phyloP scores from a whole-genome alignment of 2,888 invertebrate species.

The Spisula solida region DNA sequence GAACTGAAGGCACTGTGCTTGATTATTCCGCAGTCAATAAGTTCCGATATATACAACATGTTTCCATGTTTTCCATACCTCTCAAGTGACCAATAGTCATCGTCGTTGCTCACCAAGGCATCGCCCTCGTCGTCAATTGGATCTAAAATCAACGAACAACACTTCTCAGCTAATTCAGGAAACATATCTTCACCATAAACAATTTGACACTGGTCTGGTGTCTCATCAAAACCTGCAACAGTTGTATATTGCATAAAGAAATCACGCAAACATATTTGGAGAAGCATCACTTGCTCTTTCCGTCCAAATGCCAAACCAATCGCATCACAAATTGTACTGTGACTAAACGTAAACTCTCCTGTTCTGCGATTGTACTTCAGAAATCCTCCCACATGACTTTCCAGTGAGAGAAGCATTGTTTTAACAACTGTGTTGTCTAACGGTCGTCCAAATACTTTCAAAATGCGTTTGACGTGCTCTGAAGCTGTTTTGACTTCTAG shows the following conservation, averaged over 20 bases:
- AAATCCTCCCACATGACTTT: constrained; percentile 36
- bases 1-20: constrained; percentile 38
- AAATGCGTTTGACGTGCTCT: constrained; percentile 28
- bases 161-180: neutral
- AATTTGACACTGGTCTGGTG: neutral
- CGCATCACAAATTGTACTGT: constrained; percentile 54
- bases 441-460: constrained; percentile 35
- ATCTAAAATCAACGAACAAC: neutral
- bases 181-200: neutral
- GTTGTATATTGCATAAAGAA: constrained; percentile 42
- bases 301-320: constrained; percentile 51
- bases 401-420: constrained; percentile 33
- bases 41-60: neutral
- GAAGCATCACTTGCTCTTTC: constrained; percentile 27
- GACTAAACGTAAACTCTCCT: constrained; percentile 49
- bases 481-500: neutral
- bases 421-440: constrained; percentile 22
- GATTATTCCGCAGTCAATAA: constrained; percentile 41
- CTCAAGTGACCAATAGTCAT: neutral
- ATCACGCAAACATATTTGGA: constrained; percentile 48
- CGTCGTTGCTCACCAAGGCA: neutral
- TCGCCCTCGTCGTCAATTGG: neutral
- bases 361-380: constrained; percentile 25
- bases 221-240: neutral
- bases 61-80: neutral